Evolutionary conservation across 2,888 invertebrate genomes (phyloP).

Genomic region (Willowsia nigromaculata): DNA sequence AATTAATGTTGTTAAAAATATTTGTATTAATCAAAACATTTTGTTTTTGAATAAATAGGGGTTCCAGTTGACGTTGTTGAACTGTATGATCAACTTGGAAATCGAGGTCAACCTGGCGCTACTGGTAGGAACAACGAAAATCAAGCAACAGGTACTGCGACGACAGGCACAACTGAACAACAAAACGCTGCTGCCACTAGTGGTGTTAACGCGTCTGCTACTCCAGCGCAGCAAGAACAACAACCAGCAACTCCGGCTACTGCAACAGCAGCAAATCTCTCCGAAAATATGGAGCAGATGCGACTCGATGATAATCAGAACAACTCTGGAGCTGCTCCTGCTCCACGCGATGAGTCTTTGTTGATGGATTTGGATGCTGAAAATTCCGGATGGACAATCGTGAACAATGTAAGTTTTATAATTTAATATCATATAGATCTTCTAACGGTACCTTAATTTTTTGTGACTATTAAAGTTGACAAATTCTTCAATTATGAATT

Average conservation of each 20-base stretch:
- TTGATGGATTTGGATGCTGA: slow-evolving; percentile 70
- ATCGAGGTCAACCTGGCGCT: slow-evolving; percentile 65
- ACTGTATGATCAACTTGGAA: slow-evolving; percentile 76
- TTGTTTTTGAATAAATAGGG: slow-evolving; percentile 65
- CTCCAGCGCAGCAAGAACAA: slow-evolving; percentile 19
- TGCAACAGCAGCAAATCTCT: slow-evolving; percentile 19
- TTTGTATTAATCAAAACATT: too few species aligned
- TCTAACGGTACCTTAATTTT: too few species aligned
- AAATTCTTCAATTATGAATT: not conserved
- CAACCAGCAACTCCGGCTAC: slow-evolving; percentile 43
- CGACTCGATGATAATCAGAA: slow-evolving; percentile 39
- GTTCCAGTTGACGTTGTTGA: slow-evolving; percentile 78
- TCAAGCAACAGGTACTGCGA: slow-evolving; percentile 9
- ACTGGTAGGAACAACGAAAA: slow-evolving; percentile 54
- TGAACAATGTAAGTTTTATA: slow-evolving; percentile 70
- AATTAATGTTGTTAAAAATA: not conserved
- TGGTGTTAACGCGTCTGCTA: not conserved
- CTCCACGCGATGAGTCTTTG: slow-evolving; percentile 39
- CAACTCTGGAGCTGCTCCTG: slow-evolving; percentile 14
- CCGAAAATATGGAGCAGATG: slow-evolving; percentile 59
- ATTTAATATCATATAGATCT: too few species aligned
- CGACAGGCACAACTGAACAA: not conserved
- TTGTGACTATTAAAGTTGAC: too few species aligned
- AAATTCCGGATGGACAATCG: slow-evolving; percentile 75
- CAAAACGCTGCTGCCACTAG: not conserved